Evolutionary conservation across 2,888 invertebrate genomes (phyloP), one percentile per base, ranked within the genome.

Genomic region (Willowsia nigromaculata): DNA sequence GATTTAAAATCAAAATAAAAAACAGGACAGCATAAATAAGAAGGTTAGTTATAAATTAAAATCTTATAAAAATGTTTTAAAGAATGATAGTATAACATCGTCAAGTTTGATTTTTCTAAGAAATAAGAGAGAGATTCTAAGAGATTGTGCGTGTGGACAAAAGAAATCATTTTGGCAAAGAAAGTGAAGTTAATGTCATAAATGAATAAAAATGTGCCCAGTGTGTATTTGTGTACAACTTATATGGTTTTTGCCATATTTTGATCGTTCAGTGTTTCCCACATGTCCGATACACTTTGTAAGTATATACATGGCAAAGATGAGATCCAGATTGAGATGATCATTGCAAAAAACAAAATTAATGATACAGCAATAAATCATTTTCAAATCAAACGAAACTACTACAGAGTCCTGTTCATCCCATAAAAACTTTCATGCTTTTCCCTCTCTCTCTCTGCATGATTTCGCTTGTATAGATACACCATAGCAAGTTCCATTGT

Each of bases 351-450:
- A 37, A 43, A 43, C 22, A 4, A 76, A 78, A 84, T 85, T 89
- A 89, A 89, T 89, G 81, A 85, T 62, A 80, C 71, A 56, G 81
- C 85, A 74, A 89, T 89, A 85, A 89, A 89, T 89, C 89, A 89
- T 85, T 22, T 33, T 50, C 18, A 78, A 88, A 88, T 84, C 88
- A 84, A 53, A 88, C 40, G 65, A 84, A 76, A 71, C 56, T 43
- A 30, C 62, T 18, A 37, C 22, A 68, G 1, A 84, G 43, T 74
- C 25, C 2, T 30, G 22, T 84, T 68, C 33, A 30, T 68, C 71
- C 22, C 56, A 59, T 59, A 59, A 15, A 71, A 71, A 18, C 53
- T 76, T 22, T 18, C 25, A 0, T 43, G n/a, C 13, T 76, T 56
- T 15, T 76, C 18, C 18, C 3, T 62, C 81, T 15, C 25, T 22